These are phyloP conservation scores for Eulemur albifrons DNA, from an alignment of 2,797 vertebrate genomes.

Conservation along the genomic window DNA sequence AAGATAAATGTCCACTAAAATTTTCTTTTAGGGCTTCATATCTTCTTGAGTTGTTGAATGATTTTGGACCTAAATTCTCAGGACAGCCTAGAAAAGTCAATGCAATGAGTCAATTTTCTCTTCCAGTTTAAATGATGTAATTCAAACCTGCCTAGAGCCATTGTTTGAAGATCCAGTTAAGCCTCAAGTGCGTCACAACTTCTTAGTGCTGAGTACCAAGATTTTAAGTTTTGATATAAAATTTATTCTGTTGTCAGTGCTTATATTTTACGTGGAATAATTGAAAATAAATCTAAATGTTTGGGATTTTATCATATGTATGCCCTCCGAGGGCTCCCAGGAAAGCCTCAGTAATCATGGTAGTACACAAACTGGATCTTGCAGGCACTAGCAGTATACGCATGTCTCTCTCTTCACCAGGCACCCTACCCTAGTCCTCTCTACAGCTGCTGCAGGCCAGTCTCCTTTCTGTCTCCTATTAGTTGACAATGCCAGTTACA, in stretches of 20 bases:
- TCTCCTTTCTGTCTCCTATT: not conserved
- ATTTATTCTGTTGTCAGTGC: not conserved
- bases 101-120: not conserved
- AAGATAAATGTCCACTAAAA: not conserved
- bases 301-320: not conserved
- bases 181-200: not conserved
- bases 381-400: not conserved
- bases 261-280: slow-evolving; percentile 11
- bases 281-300: slow-evolving; percentile 37
- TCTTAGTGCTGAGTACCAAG: not conserved
- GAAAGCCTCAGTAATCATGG: not conserved
- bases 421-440: not conserved
- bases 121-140: not conserved
- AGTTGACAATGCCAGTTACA: not conserved
- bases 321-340: not conserved
- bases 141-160: not conserved
- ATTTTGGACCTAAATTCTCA: not conserved
- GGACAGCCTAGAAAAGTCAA: not conserved
- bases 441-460: not conserved
- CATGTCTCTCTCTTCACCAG: not conserved
- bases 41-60: not conserved
- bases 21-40: not conserved
- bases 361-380: not conserved
- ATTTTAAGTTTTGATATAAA: slow-evolving; percentile 17
- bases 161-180: not conserved